Evolutionary conservation across 1,140 invertebrate genomes (phyloP).

Genomic region (Nomia melanderi): DNA sequence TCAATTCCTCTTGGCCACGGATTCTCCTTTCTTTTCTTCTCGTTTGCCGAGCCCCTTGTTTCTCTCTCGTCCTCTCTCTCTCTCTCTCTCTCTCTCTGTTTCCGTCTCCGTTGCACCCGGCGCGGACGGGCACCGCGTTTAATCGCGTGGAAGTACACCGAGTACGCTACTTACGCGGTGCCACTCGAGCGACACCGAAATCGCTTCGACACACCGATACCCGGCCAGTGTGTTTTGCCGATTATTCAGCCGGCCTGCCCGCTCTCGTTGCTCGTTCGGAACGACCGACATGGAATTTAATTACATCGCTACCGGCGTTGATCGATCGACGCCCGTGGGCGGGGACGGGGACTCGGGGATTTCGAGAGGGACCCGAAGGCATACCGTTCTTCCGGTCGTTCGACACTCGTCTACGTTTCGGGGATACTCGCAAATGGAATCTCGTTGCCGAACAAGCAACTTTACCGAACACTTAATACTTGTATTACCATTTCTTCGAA

Average conservation of each 20-base stretch:
- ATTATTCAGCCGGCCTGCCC: slow-evolving; percentile 20
- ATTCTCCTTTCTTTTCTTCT: slow-evolving; percentile 3
- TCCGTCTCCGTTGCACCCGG: slow-evolving; percentile 15
- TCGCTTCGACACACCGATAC: slow-evolving; percentile 28
- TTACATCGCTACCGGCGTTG: background rate
- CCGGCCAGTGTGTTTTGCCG: background rate
- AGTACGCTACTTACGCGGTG: background rate
- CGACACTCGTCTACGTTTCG: no score
- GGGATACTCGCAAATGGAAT: no score
- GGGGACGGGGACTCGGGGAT: background rate
- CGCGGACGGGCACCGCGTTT: slow-evolving; percentile 34
- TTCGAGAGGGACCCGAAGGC: background rate
- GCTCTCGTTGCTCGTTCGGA: background rate
- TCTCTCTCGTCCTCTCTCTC: no score
- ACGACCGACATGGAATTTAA: slow-evolving; percentile 23
- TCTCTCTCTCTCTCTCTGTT: no score
- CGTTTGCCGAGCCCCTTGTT: no score
- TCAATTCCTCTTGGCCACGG: slow-evolving; percentile 51
- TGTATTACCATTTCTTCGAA: no score
- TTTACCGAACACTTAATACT: no score
- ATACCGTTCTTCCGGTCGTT: no score
- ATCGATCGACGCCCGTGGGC: slow-evolving; percentile 18
- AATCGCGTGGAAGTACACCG: slow-evolving; percentile 49
- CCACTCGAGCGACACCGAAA: background rate
- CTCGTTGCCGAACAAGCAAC: no score